phyloP scores from a whole-genome alignment of 2,888 invertebrate species.

The Crematogaster levior region DNA sequence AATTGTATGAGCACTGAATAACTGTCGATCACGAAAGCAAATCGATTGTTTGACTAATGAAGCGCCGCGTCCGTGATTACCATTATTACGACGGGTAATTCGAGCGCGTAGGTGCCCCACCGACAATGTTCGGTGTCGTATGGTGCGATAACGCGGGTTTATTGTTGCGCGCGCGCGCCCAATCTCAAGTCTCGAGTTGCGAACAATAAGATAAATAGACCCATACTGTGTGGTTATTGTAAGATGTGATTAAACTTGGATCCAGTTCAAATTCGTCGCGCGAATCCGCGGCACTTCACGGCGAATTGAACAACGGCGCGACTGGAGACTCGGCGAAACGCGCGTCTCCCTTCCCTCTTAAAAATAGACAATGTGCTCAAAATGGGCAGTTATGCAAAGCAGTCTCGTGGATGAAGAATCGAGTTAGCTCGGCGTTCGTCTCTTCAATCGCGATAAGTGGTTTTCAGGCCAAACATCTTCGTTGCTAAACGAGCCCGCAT shows the following conservation, averaged over 20 bases:
- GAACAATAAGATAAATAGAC: slow-evolving; percentile 26
- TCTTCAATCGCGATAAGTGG: not conserved
- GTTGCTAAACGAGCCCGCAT: not conserved
- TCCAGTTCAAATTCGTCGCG: slow-evolving; percentile 1
- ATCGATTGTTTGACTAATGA: slow-evolving; percentile 43
- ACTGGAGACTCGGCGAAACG: not conserved
- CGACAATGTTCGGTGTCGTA: slow-evolving; percentile 31
- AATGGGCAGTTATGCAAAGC: not conserved
- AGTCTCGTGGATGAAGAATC: not conserved
- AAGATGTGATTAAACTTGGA: slow-evolving; percentile 42
- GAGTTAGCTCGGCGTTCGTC: not conserved
- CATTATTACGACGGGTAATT: slow-evolving; percentile 41
- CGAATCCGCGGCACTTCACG: not conserved
- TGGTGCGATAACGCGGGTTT: slow-evolving; percentile 34
- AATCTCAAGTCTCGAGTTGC: slow-evolving; percentile 17
- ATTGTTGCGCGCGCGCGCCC: slow-evolving; percentile 32
- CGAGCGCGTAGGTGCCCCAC: slow-evolving; percentile 18
- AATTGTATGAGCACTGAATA: slow-evolving; percentile 12
- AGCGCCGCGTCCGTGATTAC: slow-evolving; percentile 20
- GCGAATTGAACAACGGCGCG: not conserved
- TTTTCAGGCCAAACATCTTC: not conserved
- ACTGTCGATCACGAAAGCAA: not conserved
- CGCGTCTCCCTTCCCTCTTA: not conserved
- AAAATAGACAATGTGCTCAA: not conserved
- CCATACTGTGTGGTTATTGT: slow-evolving; percentile 4